Evolutionary conservation across 2,113 vertebrate species (phyloP), one percentile per base, ranked within the genome.

Genomic region (Amblyornis subalaris): DNA sequence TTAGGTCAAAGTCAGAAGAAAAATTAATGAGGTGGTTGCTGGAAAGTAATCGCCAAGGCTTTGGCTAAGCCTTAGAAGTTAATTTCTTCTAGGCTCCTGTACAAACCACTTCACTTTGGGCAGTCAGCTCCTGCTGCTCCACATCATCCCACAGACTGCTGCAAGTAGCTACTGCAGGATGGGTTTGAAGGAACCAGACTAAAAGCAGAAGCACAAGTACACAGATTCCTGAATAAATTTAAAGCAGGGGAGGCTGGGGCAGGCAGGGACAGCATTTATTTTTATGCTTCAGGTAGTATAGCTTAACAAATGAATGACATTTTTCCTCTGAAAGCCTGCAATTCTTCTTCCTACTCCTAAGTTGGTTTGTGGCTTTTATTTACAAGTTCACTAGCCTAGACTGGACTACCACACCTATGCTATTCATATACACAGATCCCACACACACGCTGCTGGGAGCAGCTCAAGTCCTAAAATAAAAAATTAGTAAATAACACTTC

Each of bases 211-310:
- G 35, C 35, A 54, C 36, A 83, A 64, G 21, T 42, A 53, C 31
- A 80, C 8, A 8, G 23, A 6, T 14, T 72, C 21, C n/a, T 48
- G 31, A 74, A 75, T 2, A 21, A 10, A 29, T 36, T 55, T 42
- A 18, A 22, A 9, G 20, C 3, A 61, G 55, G n/a, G 9, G 11
- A 7, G 9, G 33, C 33, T 15, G 5, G 6, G 3, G 8, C 1
- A 14, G 53, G 31, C 7, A 20, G 10, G 23, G 16, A 60, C 12
- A 66, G 14, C 25, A 42, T 60, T 31, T 55, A 45, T 24, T 28
- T 74, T 85, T 31, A 31, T 31, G 9, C 12, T 70, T 65, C n/a
- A 23, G 17, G 22, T 50, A 77, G 47, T 14, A 44, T 9, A 81
- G 14, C 24, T 40, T 64, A 44, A 62, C 24, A 58, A 62, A 82